Evolutionary conservation across 2,888 invertebrate genomes (phyloP), one percentile per base, ranked within the genome.

Genomic region (Leptinotarsa haldemani): DNA sequence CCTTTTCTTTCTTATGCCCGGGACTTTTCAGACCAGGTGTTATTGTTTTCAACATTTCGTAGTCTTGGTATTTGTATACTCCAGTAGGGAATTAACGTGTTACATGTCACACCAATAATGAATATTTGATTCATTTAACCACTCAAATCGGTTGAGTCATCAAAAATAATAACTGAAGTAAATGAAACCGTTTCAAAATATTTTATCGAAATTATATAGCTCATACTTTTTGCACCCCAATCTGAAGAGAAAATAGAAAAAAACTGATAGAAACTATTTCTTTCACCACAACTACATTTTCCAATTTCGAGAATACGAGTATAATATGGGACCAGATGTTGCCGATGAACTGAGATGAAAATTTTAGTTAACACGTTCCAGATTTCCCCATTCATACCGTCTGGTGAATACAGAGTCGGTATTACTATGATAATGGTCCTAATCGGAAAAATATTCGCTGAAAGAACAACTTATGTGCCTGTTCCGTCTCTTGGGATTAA

Each of bases 281-380:
- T 58, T 68, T 22, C 9, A n/a, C 61, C 61, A 53, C 56, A 56
- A 56, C 56, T 67, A 67, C 46, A 68, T 46, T 68, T 56, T 75
- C 53, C 75, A 72, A 75, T 75, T 72, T 72, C 61, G 72, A 72
- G 72, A 67, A 67, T 69, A 72, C 70, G 63, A 75, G 69, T 64
- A 69, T 61, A 67, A 70, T 69, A 67, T 56, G 64, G 67, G 53
- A 61, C 61, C 72, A 75, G 75, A 69, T 75, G 75, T 71, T 72
- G 47, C 75, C 48, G 64, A 67, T 72, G 67, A 75, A 70, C 72
- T 72, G 70, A 72, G 71, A 75, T 75, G 72, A 75, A 75, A 69
- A 69, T 66, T 75, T 72, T 69, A 50, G 66, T 65, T 72, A 72
- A 72, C 72, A 75, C 72, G 70, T 75, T 71, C 63, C 66, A 66